Conservation (phyloP, 2,113 vertebrate species). For the Hyla sarda region DNA sequence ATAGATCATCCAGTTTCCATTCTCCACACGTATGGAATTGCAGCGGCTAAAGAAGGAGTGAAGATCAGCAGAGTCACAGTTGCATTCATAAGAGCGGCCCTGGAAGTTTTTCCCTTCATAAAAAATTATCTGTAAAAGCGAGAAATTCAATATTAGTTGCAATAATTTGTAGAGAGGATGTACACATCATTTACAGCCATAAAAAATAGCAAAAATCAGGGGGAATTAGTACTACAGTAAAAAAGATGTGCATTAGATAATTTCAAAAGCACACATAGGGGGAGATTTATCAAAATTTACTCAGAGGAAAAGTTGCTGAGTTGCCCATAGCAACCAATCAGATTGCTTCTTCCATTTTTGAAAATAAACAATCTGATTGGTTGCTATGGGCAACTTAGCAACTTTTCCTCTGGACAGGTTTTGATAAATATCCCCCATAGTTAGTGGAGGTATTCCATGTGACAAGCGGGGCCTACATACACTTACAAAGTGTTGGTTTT, state of each 20-base stretch:
- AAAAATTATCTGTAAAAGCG: constrained; percentile 82
- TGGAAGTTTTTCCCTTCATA: constrained; percentile 93
- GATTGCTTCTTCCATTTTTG: not conserved
- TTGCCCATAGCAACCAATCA: no score
- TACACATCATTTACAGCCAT: not conserved
- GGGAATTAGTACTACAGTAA: not conserved
- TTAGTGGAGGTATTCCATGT: no score
- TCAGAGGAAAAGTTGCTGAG: no score
- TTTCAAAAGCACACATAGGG: no score
- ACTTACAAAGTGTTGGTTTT: no score
- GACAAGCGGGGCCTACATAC: no score
- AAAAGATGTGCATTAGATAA: no score
- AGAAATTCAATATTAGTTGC: not conserved
- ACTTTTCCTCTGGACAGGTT: not conserved
- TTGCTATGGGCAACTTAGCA: no score
- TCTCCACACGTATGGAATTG: constrained; percentile 91
- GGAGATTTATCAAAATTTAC: no score
- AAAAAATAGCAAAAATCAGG: not conserved
- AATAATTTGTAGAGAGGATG: not conserved
- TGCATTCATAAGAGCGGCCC: constrained; percentile 86
- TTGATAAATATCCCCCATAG: no score
- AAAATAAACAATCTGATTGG: not conserved
- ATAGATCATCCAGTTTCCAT: constrained; percentile 88
- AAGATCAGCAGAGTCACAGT: constrained; percentile 86
- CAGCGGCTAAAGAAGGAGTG: constrained; percentile 86